phyloP scores from a whole-genome alignment of 2,888 invertebrate species.

The Cremastinae sp. region DNA sequence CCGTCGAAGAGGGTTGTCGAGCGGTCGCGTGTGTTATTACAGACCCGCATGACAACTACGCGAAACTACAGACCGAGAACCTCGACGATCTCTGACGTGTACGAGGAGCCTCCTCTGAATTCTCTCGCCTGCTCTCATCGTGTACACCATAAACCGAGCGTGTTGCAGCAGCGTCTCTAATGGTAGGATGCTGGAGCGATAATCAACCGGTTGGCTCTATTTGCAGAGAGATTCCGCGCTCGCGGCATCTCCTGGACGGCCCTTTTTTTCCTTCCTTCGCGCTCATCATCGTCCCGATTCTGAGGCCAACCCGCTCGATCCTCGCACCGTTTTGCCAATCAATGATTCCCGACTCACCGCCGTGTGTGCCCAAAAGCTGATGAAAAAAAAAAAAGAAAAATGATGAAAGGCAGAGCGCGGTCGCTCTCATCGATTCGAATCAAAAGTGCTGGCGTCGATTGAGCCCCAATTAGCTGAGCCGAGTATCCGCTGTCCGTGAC shows the following conservation, averaged over 20 bases:
- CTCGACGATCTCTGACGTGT: conserved; percentile 4
- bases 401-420: too few relatives aligned
- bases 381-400: too few relatives aligned
- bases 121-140: conserved; percentile 35
- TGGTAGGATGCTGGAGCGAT: conserved; percentile 38
- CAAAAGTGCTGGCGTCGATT: too few relatives aligned
- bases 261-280: conserved; percentile 2
- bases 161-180: conserved; percentile 10
- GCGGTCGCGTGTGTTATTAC: conserved; percentile 54
- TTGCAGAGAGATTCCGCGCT: conserved; percentile 39
- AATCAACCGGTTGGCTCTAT: conserved; percentile 53
- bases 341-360: too few relatives aligned
- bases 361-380: too few relatives aligned
- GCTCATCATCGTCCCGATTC: background rate
- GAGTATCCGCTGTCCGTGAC: background rate
- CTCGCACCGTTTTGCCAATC: too few relatives aligned
- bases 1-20: conserved; percentile 24
- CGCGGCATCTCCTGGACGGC: conserved; percentile 19
- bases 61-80: background rate
- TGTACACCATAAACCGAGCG: conserved; percentile 8
- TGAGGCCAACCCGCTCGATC: too few relatives aligned
- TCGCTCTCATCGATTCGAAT: too few relatives aligned
- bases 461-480: too few relatives aligned
- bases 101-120: conserved; percentile 32
- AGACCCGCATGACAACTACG: conserved; percentile 43